Base-by-base conservation (phyloP, 2,888 invertebrate species). In the Lasius fuliginosus region DNA sequence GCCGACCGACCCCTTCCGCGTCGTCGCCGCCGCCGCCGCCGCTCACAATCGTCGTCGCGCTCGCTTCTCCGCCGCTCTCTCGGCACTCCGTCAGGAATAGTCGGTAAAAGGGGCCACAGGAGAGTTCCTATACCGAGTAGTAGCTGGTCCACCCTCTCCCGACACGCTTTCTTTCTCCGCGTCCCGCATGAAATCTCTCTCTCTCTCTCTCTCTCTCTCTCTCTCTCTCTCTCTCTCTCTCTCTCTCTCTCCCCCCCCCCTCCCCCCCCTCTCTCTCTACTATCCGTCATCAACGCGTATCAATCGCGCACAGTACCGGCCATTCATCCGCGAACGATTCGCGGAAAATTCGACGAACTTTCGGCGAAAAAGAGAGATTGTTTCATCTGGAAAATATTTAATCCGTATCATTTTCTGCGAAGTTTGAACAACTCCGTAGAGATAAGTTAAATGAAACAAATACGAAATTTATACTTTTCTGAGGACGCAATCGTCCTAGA, bases 71-170 rank as follows among this genome's bases (percentile, higher is more conserved):
- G 65, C 62, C 53, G 81, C 79, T 85, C 79, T 86, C 88, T 88
- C 90, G 86, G 85, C 56, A 40, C 88, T 86, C 86, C 86, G 88
- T 87, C 91, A 87, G 90, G 81, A 87, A 89, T 87, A 88, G 89
- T 87, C 81, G 71, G 89, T 88, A 89, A 92, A 87, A 86, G 89
- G 87, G 85, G 85, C 82, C 87, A 87, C 87, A 74, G 76, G 85
- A 89, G 88, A 84, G 83, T 88, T 89, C 85, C 91, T 90, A 85
- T 85, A 86, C 87, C 86, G 88, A 89, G 90, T 88, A 86, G 86
- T 86, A 85, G 84, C 46, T 83, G 83, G 71, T 85, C 87, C 89
- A 86, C 77, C 85, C 69, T 81, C 73, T 79, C 83, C 82, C 73
- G 71, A 15, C 27, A 76, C 76, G 58, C 73, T 56, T 73, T 58